Base-by-base conservation (phyloP, 2,888 invertebrate genomes). In the Acronicta psi region DNA sequence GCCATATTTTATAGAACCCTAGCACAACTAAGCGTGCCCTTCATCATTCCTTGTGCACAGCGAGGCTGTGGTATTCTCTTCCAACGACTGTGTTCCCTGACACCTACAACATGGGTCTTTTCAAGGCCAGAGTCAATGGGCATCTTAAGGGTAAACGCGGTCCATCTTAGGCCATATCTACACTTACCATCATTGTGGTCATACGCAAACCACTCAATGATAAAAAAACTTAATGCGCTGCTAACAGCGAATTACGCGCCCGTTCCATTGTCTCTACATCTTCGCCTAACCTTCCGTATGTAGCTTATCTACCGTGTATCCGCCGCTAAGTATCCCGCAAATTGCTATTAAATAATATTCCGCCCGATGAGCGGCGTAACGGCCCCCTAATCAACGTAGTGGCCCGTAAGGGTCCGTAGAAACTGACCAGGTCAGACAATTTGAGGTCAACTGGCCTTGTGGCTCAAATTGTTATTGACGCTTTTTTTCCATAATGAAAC, bases 341-440 rank as follows among this genome's bases (percentile, higher is more conserved):
- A 86, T 82, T 77, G 80, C 77, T 79, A 81, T 82, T 81, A 82
- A 82, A 82, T 85, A 82, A 83, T 83, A 84, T 82, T 72, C 73
- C 77, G 41, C 59, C 59, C 63, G 75, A 70, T 73, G 76, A 67
- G 62, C 62, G 59, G 49, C 25, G 62, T 70, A 63, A 74, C 51
- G 58, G 58, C 25, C 36, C 18, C 16, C 46, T 67, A 59, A 72
- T 62, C 73, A 54, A 43, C 34, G 17, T 42, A 67, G 62, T 67
- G 55, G 68, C 13, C 31, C 49, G 59, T 60, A 50, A 54, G 40
- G 14, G 37, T 6, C 23, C 20, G 50, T 20, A 73, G 58, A 73
- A 63, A 70, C 51, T 55, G 54, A 38, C 55, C 17, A 42, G 44
- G 51, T 65, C 71, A 51, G 54, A 45, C 37, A 8, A 13, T 59